phyloP scores from a whole-genome alignment of 2,797 vertebrate species.

The Macropus fuliginosus region DNA sequence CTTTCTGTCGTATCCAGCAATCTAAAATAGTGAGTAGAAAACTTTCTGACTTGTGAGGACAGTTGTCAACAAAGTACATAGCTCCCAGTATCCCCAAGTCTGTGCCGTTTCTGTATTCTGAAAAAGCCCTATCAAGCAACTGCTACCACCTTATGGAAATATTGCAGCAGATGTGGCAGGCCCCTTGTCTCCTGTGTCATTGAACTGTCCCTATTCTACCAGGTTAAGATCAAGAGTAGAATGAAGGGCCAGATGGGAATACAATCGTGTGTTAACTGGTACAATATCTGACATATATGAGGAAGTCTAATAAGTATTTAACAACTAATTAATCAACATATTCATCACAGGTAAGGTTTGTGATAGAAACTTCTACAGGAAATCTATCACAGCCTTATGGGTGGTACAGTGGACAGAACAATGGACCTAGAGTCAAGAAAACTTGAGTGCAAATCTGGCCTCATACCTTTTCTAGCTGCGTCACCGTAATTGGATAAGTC shows the following conservation, averaged over 20 bases:
- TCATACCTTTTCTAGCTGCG: not conserved
- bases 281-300: not conserved
- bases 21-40: not conserved
- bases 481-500: not conserved
- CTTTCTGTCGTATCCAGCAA: not conserved
- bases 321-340: not conserved
- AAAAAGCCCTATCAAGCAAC: not conserved
- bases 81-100: not conserved
- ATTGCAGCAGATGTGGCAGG: not conserved
- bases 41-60: not conserved
- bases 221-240: not conserved
- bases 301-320: not conserved
- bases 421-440: not conserved
- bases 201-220: not conserved
- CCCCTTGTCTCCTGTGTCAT: not conserved
- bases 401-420: not conserved
- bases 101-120: not conserved
- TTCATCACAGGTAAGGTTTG: not conserved
- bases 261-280: not conserved
- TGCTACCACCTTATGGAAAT: not conserved
- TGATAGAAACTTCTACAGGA: not conserved
- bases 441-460: not conserved
- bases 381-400: not conserved
- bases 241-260: not conserved
- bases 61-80: not conserved